Evolutionary conservation across 53 echinoderm and acorn worm genomes (phyloP), one percentile per base, ranked within the genome.

Genomic region (Luidia sarsii): DNA sequence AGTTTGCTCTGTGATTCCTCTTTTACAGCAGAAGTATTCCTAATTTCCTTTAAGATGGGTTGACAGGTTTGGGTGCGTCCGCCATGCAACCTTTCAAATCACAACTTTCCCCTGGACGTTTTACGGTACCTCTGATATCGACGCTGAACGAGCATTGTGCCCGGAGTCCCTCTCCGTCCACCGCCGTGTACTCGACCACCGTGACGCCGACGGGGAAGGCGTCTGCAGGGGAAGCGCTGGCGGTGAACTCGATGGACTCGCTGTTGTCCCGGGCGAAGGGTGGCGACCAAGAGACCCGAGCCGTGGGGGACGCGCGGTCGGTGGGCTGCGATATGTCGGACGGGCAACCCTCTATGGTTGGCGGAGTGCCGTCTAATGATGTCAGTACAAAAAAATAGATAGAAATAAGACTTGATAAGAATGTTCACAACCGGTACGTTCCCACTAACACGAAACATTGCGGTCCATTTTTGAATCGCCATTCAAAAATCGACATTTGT

Each of bases 211-310:
- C 41, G 16, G 51, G 50, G 13, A 95, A 80, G 3, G 20, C 16
- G 0, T 75, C 74, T 1, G 87, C 87, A n/a, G 92, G 36, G 27
- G 50, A 50, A 25, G 43, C 14, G 43, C 81, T 89, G 39, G 84
- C 46, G 19, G 39, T 48, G 48, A 95, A 75, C 1, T 57, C 38
- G 0, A 57, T 33, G 3, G 68, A 1, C 2, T 73, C 79, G 27
- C 62, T 80, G 14, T 87, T 82, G 38, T 94, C 94, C 8, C 36
- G 68, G 0, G 90, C 88, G 25, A 65, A 43, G 8, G 95, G 92
- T 50, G 25, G 25, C 7, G 85, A 80, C 95, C 95, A 95, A 0
- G 52, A 41, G 0, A 81, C 85, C 9, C 28, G 48, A 35, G 63
- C 82, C 0, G 53, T 53, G 30, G 87, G 35, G 16, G 13, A 4